Evolutionary conservation across 2,113 vertebrate species (phyloP).

Genomic region (Circaetus cinerascens): DNA sequence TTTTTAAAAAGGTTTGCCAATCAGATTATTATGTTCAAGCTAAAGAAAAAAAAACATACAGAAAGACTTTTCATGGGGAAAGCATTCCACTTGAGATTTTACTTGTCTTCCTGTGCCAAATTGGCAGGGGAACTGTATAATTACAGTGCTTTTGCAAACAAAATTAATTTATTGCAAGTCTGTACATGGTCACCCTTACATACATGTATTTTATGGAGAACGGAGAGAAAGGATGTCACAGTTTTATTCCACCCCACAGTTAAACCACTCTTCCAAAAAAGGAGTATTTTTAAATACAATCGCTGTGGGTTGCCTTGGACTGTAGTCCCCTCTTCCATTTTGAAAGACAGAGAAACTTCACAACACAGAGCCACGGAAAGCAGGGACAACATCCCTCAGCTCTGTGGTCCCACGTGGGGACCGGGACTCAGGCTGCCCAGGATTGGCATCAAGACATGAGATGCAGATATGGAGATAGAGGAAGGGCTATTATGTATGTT

Average conservation of each 20-base stretch:
- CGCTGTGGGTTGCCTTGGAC: rapidly evolving
- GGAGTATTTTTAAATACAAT: background rate
- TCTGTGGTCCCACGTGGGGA: background rate
- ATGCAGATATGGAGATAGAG: rapidly evolving
- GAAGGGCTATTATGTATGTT: rapidly evolving
- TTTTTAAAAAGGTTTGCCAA: background rate
- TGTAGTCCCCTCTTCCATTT: background rate
- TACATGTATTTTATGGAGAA: background rate
- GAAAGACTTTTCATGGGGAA: background rate
- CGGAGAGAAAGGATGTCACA: background rate
- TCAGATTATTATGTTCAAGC: background rate
- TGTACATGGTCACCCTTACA: conserved; percentile 3
- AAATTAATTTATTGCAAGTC: conserved; percentile 49
- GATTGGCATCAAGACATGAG: rapidly evolving
- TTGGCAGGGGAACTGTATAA: conserved; percentile 5
- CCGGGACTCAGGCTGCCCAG: background rate
- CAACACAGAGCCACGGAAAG: background rate
- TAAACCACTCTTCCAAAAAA: background rate
- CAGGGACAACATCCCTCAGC: background rate
- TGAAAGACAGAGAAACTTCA: background rate
- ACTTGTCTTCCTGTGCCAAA: conserved; percentile 30
- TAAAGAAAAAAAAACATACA: background rate
- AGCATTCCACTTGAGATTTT: conserved; percentile 15
- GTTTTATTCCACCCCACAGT: background rate
- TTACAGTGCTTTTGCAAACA: conserved; percentile 31